Conservation (phyloP, 2,888 invertebrate genomes). For the Eupithecia exiguata region DNA sequence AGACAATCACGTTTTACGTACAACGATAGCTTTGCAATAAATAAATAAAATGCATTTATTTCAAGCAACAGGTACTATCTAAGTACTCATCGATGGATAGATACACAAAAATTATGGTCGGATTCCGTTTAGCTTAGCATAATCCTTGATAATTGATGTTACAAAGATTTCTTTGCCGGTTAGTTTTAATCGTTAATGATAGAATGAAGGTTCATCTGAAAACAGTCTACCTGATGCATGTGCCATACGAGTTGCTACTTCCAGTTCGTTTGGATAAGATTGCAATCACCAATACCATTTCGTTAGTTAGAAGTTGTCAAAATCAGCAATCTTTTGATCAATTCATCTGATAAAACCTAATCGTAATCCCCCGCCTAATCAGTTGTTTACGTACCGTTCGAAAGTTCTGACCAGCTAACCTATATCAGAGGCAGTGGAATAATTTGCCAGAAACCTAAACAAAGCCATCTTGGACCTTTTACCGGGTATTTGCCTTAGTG, state of each 20-base stretch:
- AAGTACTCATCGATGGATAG: no score
- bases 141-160: neutral
- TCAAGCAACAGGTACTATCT: no score
- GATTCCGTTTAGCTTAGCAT: neutral
- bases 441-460: neutral
- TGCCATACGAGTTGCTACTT: neutral
- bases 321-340: constrained; percentile 1
- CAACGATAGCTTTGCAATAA: neutral
- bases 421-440: neutral
- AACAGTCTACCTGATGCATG: neutral
- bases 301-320: neutral
- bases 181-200: no score
- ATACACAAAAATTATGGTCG: neutral
- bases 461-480: neutral
- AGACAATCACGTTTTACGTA: neutral
- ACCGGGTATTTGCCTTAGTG: neutral
- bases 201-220: neutral
- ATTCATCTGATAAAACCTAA: neutral
- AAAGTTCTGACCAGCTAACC: neutral
- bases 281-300: neutral
- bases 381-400: neutral
- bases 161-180: no score
- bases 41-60: no score
- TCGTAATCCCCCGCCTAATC: neutral
- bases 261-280: neutral